Evolutionary conservation across 2,113 vertebrate species (phyloP).

Genomic region (Arothron firmamentum): DNA sequence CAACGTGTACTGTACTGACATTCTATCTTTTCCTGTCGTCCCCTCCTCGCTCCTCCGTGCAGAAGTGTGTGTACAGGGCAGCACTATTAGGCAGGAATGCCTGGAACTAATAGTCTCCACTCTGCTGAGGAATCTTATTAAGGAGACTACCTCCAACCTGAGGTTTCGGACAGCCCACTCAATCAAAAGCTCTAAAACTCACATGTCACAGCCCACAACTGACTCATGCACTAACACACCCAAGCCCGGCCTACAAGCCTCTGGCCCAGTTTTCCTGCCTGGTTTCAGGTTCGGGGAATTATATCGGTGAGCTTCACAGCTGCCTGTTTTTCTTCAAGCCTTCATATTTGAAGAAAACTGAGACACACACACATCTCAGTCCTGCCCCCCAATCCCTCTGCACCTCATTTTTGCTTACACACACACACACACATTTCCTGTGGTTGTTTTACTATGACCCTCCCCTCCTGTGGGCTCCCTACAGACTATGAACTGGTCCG

Average conservation of each 20-base stretch:
- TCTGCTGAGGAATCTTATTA: conserved; percentile 60
- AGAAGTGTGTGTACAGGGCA: conserved; percentile 13
- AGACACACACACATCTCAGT: conserved; percentile 4
- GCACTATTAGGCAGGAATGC: conserved; percentile 55
- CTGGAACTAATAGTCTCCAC: conserved; percentile 71
- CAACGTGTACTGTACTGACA: conserved; percentile 66
- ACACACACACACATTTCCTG: conserved; percentile 51
- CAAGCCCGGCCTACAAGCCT: conserved; percentile 25
- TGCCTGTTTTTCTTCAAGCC: conserved; percentile 52
- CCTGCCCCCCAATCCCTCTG: conserved; percentile 25
- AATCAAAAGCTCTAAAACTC: conserved; percentile 21
- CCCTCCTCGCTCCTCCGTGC: conserved; percentile 16
- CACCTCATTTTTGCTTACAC: conserved; percentile 11
- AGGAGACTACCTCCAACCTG: conserved; percentile 58
- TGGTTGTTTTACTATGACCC: conserved; percentile 64
- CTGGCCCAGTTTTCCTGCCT: conserved; percentile 34
- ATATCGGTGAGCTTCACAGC: conserved; percentile 28
- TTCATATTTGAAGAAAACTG: conserved; percentile 33
- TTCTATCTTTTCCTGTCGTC: conserved; percentile 58
- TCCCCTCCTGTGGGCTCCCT: conserved; percentile 48
- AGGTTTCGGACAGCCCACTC: conserved; percentile 38
- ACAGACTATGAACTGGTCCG: conserved; percentile 47
- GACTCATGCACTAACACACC: conserved; percentile 1
- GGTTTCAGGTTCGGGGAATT: conserved; percentile 44
- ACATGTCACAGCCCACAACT: not conserved